These are phyloP conservation scores for Drosophila bipectinata DNA, from an alignment of 1,140 invertebrate species.

Conservation along the genomic window DNA sequence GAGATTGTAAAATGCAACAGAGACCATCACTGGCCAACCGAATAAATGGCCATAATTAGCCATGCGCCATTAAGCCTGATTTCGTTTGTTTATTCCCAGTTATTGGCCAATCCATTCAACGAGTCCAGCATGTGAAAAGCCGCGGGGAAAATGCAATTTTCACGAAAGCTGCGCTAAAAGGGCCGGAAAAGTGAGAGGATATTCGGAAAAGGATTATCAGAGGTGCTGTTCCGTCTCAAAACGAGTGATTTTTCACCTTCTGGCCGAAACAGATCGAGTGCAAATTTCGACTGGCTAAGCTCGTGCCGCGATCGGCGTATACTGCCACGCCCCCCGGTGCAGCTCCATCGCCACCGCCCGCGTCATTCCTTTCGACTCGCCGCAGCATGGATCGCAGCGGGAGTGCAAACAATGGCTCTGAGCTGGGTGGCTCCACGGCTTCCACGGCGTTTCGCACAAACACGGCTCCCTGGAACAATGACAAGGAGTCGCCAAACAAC, in stretches of 20 bases:
- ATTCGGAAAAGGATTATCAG: neutral
- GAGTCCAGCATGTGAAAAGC: conserved; percentile 55
- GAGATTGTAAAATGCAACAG: neutral
- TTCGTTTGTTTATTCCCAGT: conserved; percentile 52
- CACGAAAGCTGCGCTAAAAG: conserved; percentile 39
- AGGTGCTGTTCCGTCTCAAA: neutral
- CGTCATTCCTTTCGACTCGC: conserved; percentile 1
- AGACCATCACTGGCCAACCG: neutral
- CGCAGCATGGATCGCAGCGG: conserved; percentile 69
- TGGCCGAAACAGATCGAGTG: conserved; percentile 11
- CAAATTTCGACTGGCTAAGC: conserved; percentile 59
- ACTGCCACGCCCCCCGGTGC: conserved; percentile 48
- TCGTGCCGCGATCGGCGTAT: conserved; percentile 75
- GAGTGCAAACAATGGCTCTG: conserved; percentile 66
- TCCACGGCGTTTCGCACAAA: conserved; percentile 23
- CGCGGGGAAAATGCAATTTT: conserved; percentile 56
- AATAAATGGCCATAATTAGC: conserved; percentile 27
- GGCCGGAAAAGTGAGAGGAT: conserved; percentile 17
- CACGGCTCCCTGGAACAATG: conserved; percentile 71
- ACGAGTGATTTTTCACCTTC: conserved; percentile 5
- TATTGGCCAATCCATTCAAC: conserved; percentile 27
- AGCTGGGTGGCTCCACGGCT: conserved; percentile 50
- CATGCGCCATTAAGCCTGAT: conserved; percentile 35
- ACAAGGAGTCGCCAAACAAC: conserved; percentile 77
- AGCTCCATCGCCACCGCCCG: conserved; percentile 25